phyloP scores from a whole-genome alignment of 1,140 invertebrate genomes.

The Ceratina japonica region DNA sequence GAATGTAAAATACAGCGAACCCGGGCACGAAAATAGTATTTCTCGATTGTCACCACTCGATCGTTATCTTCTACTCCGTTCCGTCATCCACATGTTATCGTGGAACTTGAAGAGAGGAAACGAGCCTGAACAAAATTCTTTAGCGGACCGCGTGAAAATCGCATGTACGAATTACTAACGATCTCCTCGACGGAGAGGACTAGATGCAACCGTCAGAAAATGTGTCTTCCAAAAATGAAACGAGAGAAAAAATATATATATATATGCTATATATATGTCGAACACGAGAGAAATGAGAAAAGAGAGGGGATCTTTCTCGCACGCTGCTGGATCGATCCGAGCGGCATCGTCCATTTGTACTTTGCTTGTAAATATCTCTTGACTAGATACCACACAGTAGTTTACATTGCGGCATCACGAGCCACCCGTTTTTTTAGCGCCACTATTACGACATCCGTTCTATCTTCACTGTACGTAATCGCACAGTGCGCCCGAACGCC shows the following conservation, averaged over 20 bases:
- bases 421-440: constrained; percentile 64
- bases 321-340: constrained; percentile 25
- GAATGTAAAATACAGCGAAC: constrained; percentile 39
- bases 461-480: constrained; percentile 63
- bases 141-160: not conserved
- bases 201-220: constrained; percentile 84
- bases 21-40: constrained; percentile 48
- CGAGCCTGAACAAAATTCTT: not conserved
- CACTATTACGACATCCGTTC: constrained; percentile 71
- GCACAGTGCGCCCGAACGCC: constrained; percentile 71
- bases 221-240: constrained; percentile 94
- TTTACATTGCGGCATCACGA: constrained; percentile 70
- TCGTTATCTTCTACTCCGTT: constrained; percentile 65
- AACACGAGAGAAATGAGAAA: not conserved
- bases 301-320: constrained; percentile 3
- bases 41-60: constrained; percentile 54
- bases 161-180: no score
- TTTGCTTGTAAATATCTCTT: constrained; percentile 77
- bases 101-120: constrained; percentile 54
- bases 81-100: constrained; percentile 78
- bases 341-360: constrained; percentile 51
- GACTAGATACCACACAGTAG: constrained; percentile 73
- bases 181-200: no score
- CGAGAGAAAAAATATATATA: constrained; percentile 62
- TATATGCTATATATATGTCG: no score